Base-by-base conservation (phyloP, 2,888 invertebrate genomes). In the Trilocha varians region DNA sequence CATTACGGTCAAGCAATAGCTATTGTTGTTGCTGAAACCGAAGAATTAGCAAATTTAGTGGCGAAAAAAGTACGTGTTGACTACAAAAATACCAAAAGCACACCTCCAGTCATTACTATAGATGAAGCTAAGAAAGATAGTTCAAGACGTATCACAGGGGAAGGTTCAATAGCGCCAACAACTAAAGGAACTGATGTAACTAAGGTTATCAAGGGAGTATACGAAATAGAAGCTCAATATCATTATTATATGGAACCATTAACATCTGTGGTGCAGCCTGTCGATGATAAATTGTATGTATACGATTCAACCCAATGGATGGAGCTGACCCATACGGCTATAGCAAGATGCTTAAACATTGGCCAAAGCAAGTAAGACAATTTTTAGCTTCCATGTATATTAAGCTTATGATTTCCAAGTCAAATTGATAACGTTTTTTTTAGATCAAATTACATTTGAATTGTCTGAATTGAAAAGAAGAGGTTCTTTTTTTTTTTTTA, bases 201-300 rank as follows among this genome's bases (percentile, higher is more conserved):
- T 38, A 76, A 73, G 49, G 73, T 85, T 0, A 70, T 90, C 11
- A 88, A 85, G 47, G 93, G 93, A 0, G 75, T 77, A 1, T 84
- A 89, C 47, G 82, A 88, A 46, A 69, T 88, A 44, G 90, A 89
- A 11, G 69, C 87, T 0, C 94, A 94, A 61, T 93, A 92, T 62
- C 94, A 94, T 67, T 93, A 90, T 53, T 90, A 90, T 34, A 87
- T 94, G 88, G 94, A 94, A 62, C 89, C 91, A 0, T 87, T 92
- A 9, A 77, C 87, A 0, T 89, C 90, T 42, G 85, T 92, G 0
- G 90, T 88, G 18, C 60, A 90, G 4, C 94, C 94, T 0, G 77
- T 87, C 1, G 94, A 94, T 55, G 89, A 90, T 34, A 89, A 88
- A 0, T 62, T 93, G 48, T 90, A 92, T 41, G 88, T 94, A 0